These are phyloP conservation scores for Nothura maculosa DNA, from an alignment of 2,797 vertebrate genomes.

Conservation along the genomic window DNA sequence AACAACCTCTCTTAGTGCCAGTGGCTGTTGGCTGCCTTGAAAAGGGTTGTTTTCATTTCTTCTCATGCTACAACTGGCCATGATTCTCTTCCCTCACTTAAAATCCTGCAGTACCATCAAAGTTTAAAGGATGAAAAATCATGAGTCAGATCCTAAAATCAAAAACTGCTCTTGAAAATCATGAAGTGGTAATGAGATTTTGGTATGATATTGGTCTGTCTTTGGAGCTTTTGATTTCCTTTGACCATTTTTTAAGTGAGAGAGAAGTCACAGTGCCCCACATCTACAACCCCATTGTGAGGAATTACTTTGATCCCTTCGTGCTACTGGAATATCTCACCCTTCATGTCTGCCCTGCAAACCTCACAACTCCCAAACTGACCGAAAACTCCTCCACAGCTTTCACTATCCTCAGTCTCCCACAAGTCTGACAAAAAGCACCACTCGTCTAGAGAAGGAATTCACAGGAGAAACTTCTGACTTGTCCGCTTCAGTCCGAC, in stretches of 20 bases:
- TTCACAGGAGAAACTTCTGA: not conserved
- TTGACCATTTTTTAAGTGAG: not conserved
- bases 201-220: not conserved
- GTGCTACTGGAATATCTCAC: not conserved
- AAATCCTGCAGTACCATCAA: not conserved
- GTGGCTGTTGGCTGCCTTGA: not conserved
- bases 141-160: not conserved
- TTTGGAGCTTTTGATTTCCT: not conserved
- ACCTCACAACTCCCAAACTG: not conserved
- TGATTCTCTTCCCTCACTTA: not conserved
- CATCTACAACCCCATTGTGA: not conserved
- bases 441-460: not conserved
- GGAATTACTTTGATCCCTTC: not conserved
- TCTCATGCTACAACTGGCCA: not conserved
- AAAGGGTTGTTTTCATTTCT: not conserved
- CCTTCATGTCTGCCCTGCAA: not conserved
- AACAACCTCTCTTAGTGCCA: not conserved
- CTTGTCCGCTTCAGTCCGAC: not conserved
- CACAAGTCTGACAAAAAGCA: not conserved
- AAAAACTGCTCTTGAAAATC: not conserved
- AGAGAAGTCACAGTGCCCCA: not conserved
- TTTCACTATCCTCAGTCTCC: not conserved
- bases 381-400: not conserved
- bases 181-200: not conserved
- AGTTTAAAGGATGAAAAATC: not conserved